These are phyloP conservation scores for Nansenia antarctica DNA, from an alignment of 2,113 vertebrate species.

Conservation along the genomic window DNA sequence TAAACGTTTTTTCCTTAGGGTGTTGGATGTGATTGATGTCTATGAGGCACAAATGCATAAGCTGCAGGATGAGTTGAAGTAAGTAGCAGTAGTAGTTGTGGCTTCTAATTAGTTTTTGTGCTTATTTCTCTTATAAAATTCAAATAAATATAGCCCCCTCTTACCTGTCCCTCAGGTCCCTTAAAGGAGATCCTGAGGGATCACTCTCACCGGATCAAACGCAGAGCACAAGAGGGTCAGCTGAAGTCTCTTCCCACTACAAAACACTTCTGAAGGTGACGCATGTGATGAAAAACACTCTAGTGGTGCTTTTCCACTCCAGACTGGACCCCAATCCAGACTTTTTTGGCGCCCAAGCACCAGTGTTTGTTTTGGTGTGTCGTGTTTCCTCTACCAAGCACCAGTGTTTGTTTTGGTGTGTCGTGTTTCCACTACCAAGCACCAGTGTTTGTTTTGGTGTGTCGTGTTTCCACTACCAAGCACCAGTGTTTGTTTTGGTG, in stretches of 20 bases:
- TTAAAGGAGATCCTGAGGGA: slow-evolving; percentile 56
- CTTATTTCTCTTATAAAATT: too few relatives aligned
- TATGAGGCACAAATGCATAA: slow-evolving; percentile 83
- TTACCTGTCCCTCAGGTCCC: slow-evolving; percentile 49
- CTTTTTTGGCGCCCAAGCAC: too few relatives aligned
- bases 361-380: too few relatives aligned
- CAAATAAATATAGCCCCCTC: neutral
- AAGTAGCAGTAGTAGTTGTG: neutral
- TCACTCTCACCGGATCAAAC: slow-evolving; percentile 21
- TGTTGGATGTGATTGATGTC: slow-evolving; percentile 83
- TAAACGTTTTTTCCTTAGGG: slow-evolving; percentile 66
- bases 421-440: too few relatives aligned
- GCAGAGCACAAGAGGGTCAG: slow-evolving; percentile 45
- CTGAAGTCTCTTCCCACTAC: slow-evolving; percentile 68
- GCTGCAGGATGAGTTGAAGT: slow-evolving; percentile 77
- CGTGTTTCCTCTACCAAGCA: too few relatives aligned
- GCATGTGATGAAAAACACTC: neutral
- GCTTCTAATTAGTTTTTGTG: neutral
- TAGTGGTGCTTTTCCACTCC: too few relatives aligned
- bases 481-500: too few relatives aligned
- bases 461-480: too few relatives aligned
- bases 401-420: too few relatives aligned
- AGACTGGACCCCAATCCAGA: too few relatives aligned
- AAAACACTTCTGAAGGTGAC: slow-evolving; percentile 79
- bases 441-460: too few relatives aligned